Evolutionary conservation across 2,888 invertebrate genomes (phyloP).

Genomic region (Dolichomitus sp.): DNA sequence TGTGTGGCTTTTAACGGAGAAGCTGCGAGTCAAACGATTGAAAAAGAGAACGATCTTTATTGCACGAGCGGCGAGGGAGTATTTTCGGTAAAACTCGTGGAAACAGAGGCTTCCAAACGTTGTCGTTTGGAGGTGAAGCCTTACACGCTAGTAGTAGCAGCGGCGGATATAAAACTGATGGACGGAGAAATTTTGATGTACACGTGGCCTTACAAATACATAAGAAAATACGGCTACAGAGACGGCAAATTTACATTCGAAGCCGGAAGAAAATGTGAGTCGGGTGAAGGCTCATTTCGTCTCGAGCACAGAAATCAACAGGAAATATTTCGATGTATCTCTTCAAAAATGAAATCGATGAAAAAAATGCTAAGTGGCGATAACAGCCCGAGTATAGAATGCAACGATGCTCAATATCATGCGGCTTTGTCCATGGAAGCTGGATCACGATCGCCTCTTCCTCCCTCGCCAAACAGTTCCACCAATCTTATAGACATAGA

Average conservation of each 20-base stretch:
- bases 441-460: slow-evolving; percentile 93
- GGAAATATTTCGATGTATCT: slow-evolving; percentile 93
- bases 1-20: slow-evolving; percentile 93
- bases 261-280: slow-evolving; percentile 95
- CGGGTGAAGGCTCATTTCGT: slow-evolving; percentile 94
- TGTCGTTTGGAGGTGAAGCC: slow-evolving; percentile 91
- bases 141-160: slow-evolving; percentile 92
- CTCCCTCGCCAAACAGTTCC: slow-evolving; percentile 89
- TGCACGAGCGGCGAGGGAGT: slow-evolving; percentile 94
- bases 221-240: slow-evolving; percentile 94
- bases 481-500: slow-evolving; percentile 86
- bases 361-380: slow-evolving; percentile 93
- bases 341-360: slow-evolving; percentile 95
- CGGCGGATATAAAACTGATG: slow-evolving; percentile 92
- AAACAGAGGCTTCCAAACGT: slow-evolving; percentile 92
- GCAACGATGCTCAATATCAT: slow-evolving; percentile 92
- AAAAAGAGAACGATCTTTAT: slow-evolving; percentile 96
- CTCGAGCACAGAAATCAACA: slow-evolving; percentile 94
- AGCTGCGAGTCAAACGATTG: slow-evolving; percentile 89
- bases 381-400: slow-evolving; percentile 88
- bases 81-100: slow-evolving; percentile 92
- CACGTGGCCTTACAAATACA: slow-evolving; percentile 95
- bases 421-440: slow-evolving; percentile 93
- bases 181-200: slow-evolving; percentile 90
- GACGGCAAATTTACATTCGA: slow-evolving; percentile 96